phyloP scores from a whole-genome alignment of 2,888 invertebrate species.

The Colostygia pectinataria region DNA sequence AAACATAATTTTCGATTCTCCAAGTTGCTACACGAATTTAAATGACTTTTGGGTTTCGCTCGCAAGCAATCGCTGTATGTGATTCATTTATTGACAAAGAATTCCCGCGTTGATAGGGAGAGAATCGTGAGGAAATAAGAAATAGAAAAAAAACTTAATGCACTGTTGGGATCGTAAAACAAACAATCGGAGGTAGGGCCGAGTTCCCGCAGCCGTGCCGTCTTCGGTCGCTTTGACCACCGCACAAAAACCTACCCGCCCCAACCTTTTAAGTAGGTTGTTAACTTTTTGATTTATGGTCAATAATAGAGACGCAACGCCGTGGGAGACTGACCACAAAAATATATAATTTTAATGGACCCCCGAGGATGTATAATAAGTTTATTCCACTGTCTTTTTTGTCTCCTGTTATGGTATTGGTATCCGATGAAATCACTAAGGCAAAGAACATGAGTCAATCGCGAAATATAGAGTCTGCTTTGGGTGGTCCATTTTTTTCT shows the following conservation, averaged over 20 bases:
- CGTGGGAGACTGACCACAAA: slow-evolving; percentile 80
- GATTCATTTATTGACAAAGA: slow-evolving; percentile 46
- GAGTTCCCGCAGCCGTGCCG: slow-evolving; percentile 60
- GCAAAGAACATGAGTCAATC: slow-evolving; percentile 33
- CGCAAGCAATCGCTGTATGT: slow-evolving; percentile 25
- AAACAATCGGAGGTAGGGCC: slow-evolving; percentile 75
- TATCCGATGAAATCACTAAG: slow-evolving; percentile 39
- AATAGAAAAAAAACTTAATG: slow-evolving; percentile 74
- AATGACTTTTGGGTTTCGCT: slow-evolving; percentile 44
- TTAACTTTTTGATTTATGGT: slow-evolving; percentile 83
- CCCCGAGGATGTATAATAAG: slow-evolving; percentile 74
- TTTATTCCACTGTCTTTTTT: slow-evolving; percentile 66
- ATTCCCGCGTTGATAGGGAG: slow-evolving; percentile 67
- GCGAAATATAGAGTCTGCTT: slow-evolving; percentile 42
- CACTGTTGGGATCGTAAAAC: slow-evolving; percentile 80
- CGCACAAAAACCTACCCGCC: slow-evolving; percentile 77
- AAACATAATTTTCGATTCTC: slow-evolving; percentile 58
- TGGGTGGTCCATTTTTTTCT: slow-evolving; percentile 60
- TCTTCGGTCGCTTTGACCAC: slow-evolving; percentile 76
- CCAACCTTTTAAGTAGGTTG: slow-evolving; percentile 82
- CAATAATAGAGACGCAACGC: slow-evolving; percentile 82
- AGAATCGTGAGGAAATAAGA: slow-evolving; percentile 73
- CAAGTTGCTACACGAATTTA: slow-evolving; percentile 60
- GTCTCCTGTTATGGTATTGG: slow-evolving; percentile 52
- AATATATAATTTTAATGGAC: slow-evolving; percentile 78